Base-by-base conservation (phyloP, 2,888 invertebrate species). In the Mesoligia furuncula region DNA sequence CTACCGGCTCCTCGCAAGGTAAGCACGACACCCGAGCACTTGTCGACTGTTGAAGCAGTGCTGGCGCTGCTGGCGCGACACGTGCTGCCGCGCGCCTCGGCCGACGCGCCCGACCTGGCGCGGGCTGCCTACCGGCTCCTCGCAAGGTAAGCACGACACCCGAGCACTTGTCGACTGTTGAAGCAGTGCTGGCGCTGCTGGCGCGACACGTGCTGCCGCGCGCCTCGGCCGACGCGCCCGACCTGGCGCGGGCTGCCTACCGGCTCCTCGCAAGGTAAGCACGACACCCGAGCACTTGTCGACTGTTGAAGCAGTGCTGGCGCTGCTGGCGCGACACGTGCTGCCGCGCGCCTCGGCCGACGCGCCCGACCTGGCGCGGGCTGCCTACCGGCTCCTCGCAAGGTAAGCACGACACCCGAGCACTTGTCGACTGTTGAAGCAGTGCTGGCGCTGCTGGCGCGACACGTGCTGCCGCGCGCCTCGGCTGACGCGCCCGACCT, bases 81-180 rank as follows among this genome's bases (percentile, higher is more conserved):
- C 95, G 96, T 90, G 92, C 93, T 91, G 93, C 95, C 89, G 88
- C 92, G 90, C 88, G 91, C 90, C 86, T 88, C 82, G 67, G 75
- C 68, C 66, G 80, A 77, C 90, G 91, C 93, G 87, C 94, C 95
- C 70, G 95, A 93, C 87, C 92, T 95, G 15, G 93, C 94, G 78
- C 93, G 95, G 85, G 95, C 96, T 80, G 93, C 95, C 80, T 92
- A 94, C 88, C 90, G 94, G 17, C 92, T 96, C 83, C 95, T 96
- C n/a, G 94, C 94, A 85, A 95, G 73, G 70, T 69, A 39, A 13
- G 36, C 31, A 11, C 61, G 5, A 20, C 24, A 36, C 64, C 24
- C 54, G 9, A 24, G 0, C 54, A 54, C 54, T 24, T 51, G 24
- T 3, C 51, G 0, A 20, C 51, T 51, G 51, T 24, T 20, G 31